phyloP scores from a whole-genome alignment of 1,140 invertebrate species.

The Heliconius eleuchia region DNA sequence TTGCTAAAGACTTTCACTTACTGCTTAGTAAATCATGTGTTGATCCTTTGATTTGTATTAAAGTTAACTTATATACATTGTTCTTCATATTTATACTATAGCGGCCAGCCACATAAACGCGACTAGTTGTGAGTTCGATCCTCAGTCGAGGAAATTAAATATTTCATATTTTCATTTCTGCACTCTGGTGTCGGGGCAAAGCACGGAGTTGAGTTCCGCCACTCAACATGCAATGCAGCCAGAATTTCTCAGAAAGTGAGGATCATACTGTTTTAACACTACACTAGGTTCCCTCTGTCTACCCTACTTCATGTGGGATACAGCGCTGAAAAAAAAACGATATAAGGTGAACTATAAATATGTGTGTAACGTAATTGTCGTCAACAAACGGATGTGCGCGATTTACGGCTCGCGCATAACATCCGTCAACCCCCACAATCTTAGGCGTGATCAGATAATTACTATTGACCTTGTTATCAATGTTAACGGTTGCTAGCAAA shows the following conservation, averaged over 20 bases:
- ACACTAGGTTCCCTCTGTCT: too few species aligned
- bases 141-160: too few species aligned
- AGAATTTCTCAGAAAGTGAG: too few species aligned
- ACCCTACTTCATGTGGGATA: too few species aligned
- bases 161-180: too few species aligned
- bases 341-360: neutral
- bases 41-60: neutral
- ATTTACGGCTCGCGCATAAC: conserved; percentile 8
- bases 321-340: too few species aligned
- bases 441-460: conserved; percentile 16
- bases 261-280: too few species aligned
- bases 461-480: neutral
- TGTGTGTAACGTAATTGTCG: conserved; percentile 7
- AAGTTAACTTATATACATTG: neutral
- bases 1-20: conserved; percentile 30
- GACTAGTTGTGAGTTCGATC: too few species aligned
- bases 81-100: neutral
- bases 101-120: too few species aligned
- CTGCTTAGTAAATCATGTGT: neutral
- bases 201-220: too few species aligned
- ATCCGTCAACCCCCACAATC: conserved; percentile 13
- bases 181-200: too few species aligned
- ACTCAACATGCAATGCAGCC: too few species aligned
- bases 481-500: neutral
- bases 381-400: conserved; percentile 4